Conservation (phyloP, 2,113 vertebrate genomes). For the Hipposideros armiger region DNA sequence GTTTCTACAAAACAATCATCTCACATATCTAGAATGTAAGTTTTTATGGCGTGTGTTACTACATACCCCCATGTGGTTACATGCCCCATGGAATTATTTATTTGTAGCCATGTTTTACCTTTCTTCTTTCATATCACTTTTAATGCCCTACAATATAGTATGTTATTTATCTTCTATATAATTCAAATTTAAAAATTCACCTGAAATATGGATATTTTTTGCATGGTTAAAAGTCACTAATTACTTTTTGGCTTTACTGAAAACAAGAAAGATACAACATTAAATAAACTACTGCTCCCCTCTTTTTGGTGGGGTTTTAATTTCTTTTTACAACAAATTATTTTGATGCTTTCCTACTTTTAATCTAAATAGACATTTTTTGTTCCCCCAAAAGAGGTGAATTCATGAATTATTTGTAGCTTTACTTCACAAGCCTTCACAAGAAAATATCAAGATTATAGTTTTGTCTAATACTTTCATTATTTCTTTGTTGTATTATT, state of each 20-base stretch:
- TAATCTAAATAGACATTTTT: neutral
- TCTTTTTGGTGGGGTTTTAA: neutral
- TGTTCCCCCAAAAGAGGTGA: neutral
- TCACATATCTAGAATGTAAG: neutral
- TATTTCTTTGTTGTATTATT: neutral
- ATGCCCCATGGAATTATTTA: neutral
- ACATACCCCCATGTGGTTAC: neutral
- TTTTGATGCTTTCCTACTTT: neutral
- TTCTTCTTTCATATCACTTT: neutral
- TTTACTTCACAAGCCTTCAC: neutral
- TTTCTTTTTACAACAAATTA: conserved; percentile 9
- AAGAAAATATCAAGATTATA: neutral
- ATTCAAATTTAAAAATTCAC: neutral
- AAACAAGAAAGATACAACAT: neutral
- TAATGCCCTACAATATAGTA: neutral
- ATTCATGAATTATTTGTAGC: neutral
- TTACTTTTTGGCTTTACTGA: neutral
- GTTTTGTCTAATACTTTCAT: neutral
- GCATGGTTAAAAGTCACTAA: neutral
- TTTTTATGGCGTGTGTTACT: neutral
- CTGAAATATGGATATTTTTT: neutral
- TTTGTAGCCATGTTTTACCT: neutral
- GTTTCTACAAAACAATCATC: neutral
- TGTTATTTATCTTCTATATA: neutral
- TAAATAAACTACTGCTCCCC: neutral